These are phyloP conservation scores for Sialia sialis DNA, from an alignment of 2,113 vertebrate genomes.

Conservation along the genomic window DNA sequence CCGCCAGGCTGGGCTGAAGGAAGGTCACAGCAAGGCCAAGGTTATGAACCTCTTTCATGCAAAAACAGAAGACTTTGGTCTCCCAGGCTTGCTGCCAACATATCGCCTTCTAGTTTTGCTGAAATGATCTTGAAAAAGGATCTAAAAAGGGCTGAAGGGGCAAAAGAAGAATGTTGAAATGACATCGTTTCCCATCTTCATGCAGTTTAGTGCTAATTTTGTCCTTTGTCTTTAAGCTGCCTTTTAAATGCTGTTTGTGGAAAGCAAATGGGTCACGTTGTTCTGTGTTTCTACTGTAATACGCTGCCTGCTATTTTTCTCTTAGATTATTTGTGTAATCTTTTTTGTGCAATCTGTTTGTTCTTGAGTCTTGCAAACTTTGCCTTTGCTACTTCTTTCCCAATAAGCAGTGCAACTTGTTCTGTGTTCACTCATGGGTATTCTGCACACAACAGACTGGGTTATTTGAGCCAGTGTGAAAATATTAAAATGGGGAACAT, in stretches of 20 bases:
- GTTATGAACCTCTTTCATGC: neutral
- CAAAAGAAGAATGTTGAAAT: slow-evolving; percentile 28
- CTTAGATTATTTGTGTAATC: slow-evolving; percentile 66
- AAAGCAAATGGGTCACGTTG: slow-evolving; percentile 65
- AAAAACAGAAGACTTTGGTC: neutral
- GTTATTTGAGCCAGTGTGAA: slow-evolving; percentile 47
- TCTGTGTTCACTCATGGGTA: slow-evolving; percentile 21
- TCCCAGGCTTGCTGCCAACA: neutral
- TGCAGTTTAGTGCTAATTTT: slow-evolving; percentile 52
- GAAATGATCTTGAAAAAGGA: neutral
- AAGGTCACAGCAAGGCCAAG: fast-evolving
- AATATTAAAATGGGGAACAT: slow-evolving; percentile 60
- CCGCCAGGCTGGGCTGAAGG: neutral
- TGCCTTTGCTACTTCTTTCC: slow-evolving; percentile 61
- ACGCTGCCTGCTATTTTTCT: slow-evolving; percentile 59
- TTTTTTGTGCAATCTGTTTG: slow-evolving; percentile 67
- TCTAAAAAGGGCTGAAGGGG: slow-evolving; percentile 16
- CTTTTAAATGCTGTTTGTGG: slow-evolving; percentile 57
- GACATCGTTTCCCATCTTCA: slow-evolving; percentile 13
- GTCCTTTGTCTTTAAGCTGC: slow-evolving; percentile 62
- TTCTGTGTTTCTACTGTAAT: slow-evolving; percentile 60
- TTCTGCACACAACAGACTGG: neutral
- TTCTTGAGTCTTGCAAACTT: slow-evolving; percentile 44
- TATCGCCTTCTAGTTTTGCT: slow-evolving; percentile 1
- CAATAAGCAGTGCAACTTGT: slow-evolving; percentile 44